Evolutionary conservation across 2,797 vertebrate genomes (phyloP).

Genomic region (Salmo trutta): DNA sequence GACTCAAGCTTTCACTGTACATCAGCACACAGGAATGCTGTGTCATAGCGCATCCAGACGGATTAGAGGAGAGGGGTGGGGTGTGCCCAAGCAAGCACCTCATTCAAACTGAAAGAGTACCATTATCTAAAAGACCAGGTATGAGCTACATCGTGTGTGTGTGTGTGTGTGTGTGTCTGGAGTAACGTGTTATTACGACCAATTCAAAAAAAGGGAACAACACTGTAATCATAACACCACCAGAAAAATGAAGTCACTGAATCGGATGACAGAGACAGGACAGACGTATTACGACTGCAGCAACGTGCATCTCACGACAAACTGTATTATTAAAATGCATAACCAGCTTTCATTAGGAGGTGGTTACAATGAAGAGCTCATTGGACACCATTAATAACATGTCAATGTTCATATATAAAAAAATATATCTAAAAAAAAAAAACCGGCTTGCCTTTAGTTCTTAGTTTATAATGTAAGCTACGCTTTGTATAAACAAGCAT

Average conservation of each 20-base stretch:
- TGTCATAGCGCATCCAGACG: not conserved
- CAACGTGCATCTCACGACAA: not conserved
- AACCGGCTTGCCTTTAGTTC: not conserved
- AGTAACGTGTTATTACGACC: not conserved
- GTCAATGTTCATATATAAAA: not conserved
- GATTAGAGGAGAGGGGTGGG: not conserved
- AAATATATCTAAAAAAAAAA: not conserved
- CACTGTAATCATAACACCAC: not conserved
- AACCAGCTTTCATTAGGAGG: not conserved
- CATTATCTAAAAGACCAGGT: constrained; percentile 33
- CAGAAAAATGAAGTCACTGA: not conserved
- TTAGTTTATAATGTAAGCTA: constrained; percentile 15
- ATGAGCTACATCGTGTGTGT: not conserved
- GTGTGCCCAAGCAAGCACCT: not conserved
- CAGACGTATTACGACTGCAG: no score
- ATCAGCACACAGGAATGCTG: no score
- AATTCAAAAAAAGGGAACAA: constrained; percentile 2
- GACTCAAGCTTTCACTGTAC: no score
- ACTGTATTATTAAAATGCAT: not conserved
- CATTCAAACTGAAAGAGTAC: constrained; percentile 15
- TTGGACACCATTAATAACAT: not conserved
- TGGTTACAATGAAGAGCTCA: not conserved
- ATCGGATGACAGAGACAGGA: no score
- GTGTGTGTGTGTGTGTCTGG: no score
- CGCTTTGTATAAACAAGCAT: constrained; percentile 20